Evolutionary conservation across 2,113 vertebrate genomes (phyloP).

Genomic region (Rafetus swinhoei): DNA sequence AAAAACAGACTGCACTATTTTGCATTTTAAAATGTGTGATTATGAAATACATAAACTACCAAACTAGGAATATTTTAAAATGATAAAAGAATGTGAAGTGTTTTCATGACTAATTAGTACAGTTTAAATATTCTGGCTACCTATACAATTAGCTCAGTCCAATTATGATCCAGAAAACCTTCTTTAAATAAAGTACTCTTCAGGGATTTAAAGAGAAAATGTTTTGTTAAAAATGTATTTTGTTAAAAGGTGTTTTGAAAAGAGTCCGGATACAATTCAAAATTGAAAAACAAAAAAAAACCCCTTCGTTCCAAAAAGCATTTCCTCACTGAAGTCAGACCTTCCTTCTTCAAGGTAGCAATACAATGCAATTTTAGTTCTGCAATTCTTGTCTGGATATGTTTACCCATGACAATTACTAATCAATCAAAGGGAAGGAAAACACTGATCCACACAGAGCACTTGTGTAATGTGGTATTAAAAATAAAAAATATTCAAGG

Average conservation of each 20-base stretch:
- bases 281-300: not conserved
- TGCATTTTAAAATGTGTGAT: not conserved
- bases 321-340: not conserved
- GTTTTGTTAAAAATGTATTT: not conserved
- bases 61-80: not conserved
- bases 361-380: not conserved
- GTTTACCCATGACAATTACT: not conserved
- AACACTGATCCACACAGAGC: not conserved
- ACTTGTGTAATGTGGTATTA: not conserved
- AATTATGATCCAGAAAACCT: not conserved
- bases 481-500: not conserved
- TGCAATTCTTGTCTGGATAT: rapidly evolving
- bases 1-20: not conserved
- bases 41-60: not conserved
- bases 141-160: not conserved
- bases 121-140: not conserved
- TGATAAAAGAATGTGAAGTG: not conserved
- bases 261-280: not conserved
- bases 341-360: not conserved
- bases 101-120: not conserved
- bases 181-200: not conserved
- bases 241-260: not conserved
- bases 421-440: not conserved
- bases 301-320: not conserved
- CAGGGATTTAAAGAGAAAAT: not conserved